Percentiles rank a stretch among this genome's conserved stretches.
Conservation (phyloP, 2,888 invertebrate genomes). For the Mythimna pallens region DNA sequence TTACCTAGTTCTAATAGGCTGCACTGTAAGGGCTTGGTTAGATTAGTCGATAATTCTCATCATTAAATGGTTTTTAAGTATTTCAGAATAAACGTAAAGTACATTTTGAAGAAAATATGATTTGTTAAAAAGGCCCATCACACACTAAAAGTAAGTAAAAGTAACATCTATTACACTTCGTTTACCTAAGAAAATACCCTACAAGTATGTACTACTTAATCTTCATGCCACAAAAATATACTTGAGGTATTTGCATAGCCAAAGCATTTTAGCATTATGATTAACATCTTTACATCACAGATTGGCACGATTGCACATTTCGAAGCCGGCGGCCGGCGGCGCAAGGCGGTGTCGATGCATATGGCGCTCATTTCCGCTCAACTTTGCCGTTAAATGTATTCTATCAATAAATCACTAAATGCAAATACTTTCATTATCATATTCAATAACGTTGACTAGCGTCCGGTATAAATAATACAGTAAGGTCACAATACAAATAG, state of each 20-base stretch:
- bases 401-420: conserved; percentile 59
- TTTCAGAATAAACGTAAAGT: not conserved
- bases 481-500: conserved; percentile 29
- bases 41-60: not conserved
- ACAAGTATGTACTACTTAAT: not conserved
- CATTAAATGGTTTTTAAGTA: not conserved
- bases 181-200: not conserved
- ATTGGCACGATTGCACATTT: conserved; percentile 37
- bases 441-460: conserved; percentile 53
- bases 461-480: conserved; percentile 39
- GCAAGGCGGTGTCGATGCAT: conserved; percentile 31
- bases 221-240: not conserved
- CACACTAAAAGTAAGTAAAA: too few species aligned
- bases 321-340: not conserved
- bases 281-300: conserved; percentile 28
- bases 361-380: conserved; percentile 56
- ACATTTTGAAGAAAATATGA: not conserved
- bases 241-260: not conserved
- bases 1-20: not conserved
- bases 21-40: conserved; percentile 13
- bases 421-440: conserved; percentile 60
- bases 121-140: not conserved
- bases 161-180: not conserved
- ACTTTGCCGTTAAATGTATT: conserved; percentile 56
- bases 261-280: conserved; percentile 29